Evolutionary conservation across 1,140 invertebrate species (phyloP), one percentile per base, ranked within the genome.

Genomic region (Papilio helenus): DNA sequence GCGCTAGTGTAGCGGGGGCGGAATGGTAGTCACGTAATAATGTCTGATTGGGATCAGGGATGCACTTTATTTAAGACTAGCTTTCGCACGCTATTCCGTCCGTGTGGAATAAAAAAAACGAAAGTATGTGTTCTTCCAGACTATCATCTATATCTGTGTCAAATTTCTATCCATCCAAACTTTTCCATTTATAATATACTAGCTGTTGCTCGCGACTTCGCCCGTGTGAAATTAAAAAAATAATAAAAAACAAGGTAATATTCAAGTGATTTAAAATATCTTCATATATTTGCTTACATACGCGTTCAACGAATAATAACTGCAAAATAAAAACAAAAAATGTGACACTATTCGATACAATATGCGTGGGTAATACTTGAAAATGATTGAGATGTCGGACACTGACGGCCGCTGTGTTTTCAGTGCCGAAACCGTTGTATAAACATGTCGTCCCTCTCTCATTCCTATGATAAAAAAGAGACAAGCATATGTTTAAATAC

Each of bases 1-100:
- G 42, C 72, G 44, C 72, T 73, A 42, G 72, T 46, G 72, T 73
- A 7, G 72, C 42, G 72, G 72, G 18, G 72, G 72, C 72, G 72
- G 72, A 42, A 23, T 65, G 23, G 12, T 16, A 29, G 61, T 65
- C 58, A 61, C 20, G 23, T 61, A 26, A 61, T 55, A 1, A 23
- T 61, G 12, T 65, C 61, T 29, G 5, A 65, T 55, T n/a, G 18
- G 51, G 51, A 55, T 55, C 51, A n/a, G 5, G 12, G 26, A 29
- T 26, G 61, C 61, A 61, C 20, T 61, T 23, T 61, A 23, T 34
- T 34, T 34, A 3, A 34, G 34, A 34, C 0, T 34, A 34, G 34
- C 34, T 34, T 34, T 34, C 34, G 34, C 34, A n/a, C n/a, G n/a
- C n/a, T n/a, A n/a, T n/a, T n/a, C n/a, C n/a, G n/a, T n/a, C n/a